Percentiles rank a stretch among this genome's conserved stretches.
phyloP scores from a whole-genome alignment of 2,888 invertebrate species.

The Dascillus cervinus region DNA sequence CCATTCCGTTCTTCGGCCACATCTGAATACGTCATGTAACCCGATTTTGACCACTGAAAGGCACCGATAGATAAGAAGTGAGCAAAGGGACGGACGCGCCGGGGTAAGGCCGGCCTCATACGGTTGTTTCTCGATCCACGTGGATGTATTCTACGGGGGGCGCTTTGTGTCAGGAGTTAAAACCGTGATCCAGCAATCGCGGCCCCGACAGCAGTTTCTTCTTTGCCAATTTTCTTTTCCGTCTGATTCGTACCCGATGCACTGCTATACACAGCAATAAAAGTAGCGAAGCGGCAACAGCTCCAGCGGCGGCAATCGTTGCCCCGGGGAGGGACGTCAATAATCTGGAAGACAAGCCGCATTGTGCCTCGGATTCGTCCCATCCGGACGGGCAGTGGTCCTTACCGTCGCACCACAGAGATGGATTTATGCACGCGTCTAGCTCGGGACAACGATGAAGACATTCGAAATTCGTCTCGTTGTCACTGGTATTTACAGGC shows the following conservation, averaged over 20 bases:
- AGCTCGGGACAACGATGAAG: slow-evolving; percentile 62
- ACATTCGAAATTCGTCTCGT: slow-evolving; percentile 51
- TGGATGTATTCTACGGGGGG: slow-evolving; percentile 89
- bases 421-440: slow-evolving; percentile 68
- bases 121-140: slow-evolving; percentile 88
- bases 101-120: slow-evolving; percentile 52
- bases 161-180: slow-evolving; percentile 81
- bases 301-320: slow-evolving; percentile 51
- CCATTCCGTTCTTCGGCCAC: too few relatives aligned
- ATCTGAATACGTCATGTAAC: slow-evolving; percentile 17
- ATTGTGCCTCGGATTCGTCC: slow-evolving; percentile 65
- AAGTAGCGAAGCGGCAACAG: slow-evolving; percentile 49
- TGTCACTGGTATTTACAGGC: slow-evolving; percentile 45
- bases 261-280: slow-evolving; percentile 53
- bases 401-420: slow-evolving; percentile 68
- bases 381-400: slow-evolving; percentile 59
- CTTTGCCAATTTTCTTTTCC: slow-evolving; percentile 45
- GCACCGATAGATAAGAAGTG: slow-evolving; percentile 42
- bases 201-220: slow-evolving; percentile 47
- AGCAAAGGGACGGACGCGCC: slow-evolving; percentile 40
- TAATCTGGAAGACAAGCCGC: slow-evolving; percentile 49
- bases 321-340: slow-evolving; percentile 48
- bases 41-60: slow-evolving; percentile 34
- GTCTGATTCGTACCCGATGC: slow-evolving; percentile 49
- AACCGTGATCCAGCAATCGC: slow-evolving; percentile 58